Evolutionary conservation across 2,888 invertebrate species (phyloP).

Genomic region (Brassicogethes aeneus): DNA sequence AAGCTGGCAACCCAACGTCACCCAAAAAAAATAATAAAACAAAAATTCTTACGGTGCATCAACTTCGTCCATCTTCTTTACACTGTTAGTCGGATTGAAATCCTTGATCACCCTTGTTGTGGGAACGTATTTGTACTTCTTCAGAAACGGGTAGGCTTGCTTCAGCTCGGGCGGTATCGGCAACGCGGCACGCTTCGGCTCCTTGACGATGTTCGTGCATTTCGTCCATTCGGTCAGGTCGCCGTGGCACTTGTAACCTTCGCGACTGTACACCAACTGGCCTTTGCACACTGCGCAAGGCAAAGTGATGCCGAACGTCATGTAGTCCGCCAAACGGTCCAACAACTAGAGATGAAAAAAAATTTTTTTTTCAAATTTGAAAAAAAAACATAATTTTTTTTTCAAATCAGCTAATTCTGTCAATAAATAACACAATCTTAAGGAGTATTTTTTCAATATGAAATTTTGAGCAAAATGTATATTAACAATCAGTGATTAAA

Average conservation of each 20-base stretch:
- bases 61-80: constrained; percentile 26
- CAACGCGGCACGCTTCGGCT: constrained; percentile 65
- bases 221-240: constrained; percentile 83
- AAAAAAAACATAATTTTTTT: too few species aligned
- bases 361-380: too few species aligned
- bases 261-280: constrained; percentile 57
- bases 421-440: too few species aligned
- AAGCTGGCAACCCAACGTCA: too few species aligned
- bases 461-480: too few species aligned
- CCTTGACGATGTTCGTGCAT: constrained; percentile 60
- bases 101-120: constrained; percentile 50
- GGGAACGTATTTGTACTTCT: constrained; percentile 51
- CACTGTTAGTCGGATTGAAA: constrained; percentile 43
- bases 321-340: constrained; percentile 71
- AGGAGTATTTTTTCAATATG: too few species aligned
- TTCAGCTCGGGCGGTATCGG: constrained; percentile 56
- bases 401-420: too few species aligned
- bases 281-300: constrained; percentile 76
- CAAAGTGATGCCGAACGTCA: constrained; percentile 78
- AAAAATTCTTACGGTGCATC: constrained; percentile 10
- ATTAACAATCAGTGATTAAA: too few species aligned
- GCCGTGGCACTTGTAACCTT: constrained; percentile 72
- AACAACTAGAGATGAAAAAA: too few species aligned
- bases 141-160: constrained; percentile 48
- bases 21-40: constrained; percentile 17